Conservation (phyloP, 2,113 vertebrate species). For the Stegastes partitus region DNA sequence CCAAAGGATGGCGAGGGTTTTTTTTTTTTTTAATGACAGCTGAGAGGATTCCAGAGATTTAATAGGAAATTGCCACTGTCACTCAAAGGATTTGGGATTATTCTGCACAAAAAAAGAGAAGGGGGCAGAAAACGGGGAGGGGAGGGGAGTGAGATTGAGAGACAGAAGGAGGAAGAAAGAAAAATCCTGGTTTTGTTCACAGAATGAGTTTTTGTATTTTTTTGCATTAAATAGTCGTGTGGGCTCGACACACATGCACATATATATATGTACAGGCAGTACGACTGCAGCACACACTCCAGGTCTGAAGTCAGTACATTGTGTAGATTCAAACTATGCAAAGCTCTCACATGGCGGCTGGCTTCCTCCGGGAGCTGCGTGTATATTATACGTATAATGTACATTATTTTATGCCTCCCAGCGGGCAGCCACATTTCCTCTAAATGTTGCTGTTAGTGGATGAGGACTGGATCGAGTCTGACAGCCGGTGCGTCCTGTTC, state of each 20-base stretch:
- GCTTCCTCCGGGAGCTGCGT: constrained; percentile 18
- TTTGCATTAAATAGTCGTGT: constrained; percentile 26
- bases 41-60: constrained; percentile 74
- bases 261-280: neutral
- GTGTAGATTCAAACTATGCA: neutral
- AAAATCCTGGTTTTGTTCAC: constrained; percentile 42
- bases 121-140: neutral
- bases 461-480: constrained; percentile 50
- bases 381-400: constrained; percentile 36
- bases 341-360: neutral
- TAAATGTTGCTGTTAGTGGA: constrained; percentile 47
- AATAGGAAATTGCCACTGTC: constrained; percentile 75
- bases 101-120: neutral
- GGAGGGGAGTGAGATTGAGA: neutral
- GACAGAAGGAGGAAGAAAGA: constrained; percentile 19
- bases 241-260: constrained; percentile 23
- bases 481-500: constrained; percentile 62
- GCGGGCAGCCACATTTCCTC: constrained; percentile 21
- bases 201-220: constrained; percentile 27
- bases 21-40: constrained; percentile 70
- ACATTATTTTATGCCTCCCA: constrained; percentile 45
- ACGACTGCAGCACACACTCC: neutral
- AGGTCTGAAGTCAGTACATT: constrained; percentile 6
- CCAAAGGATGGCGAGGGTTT: constrained; percentile 50
- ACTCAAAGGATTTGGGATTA: constrained; percentile 63